Evolutionary conservation across 2,888 invertebrate species (phyloP).

Genomic region (Eupeodes luniger): DNA sequence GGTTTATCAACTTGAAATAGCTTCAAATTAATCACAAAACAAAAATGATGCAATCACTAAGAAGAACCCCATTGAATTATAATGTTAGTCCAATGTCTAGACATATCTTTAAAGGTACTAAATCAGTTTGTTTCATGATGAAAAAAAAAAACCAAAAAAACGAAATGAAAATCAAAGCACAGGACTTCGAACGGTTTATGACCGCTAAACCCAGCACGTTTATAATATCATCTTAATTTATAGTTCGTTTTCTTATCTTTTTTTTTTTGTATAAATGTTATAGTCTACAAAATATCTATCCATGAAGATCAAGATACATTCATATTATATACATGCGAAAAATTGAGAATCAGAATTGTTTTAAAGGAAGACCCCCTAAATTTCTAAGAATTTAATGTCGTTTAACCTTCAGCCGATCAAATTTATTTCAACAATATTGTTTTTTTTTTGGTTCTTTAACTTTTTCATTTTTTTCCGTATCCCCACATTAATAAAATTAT

Average conservation of each 20-base stretch:
- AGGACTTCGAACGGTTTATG: slow-evolving; percentile 44
- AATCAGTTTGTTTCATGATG: slow-evolving; percentile 53
- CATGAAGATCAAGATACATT: slow-evolving; percentile 13
- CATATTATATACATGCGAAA: too few relatives aligned
- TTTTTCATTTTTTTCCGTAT: background rate
- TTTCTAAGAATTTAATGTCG: slow-evolving; percentile 64
- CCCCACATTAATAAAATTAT: slow-evolving; percentile 30
- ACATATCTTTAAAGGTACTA: slow-evolving; percentile 56
- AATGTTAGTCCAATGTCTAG: slow-evolving; percentile 52
- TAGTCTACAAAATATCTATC: slow-evolving; percentile 34
- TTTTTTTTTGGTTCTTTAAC: background rate
- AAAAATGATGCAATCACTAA: slow-evolving; percentile 30
- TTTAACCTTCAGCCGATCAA: slow-evolving; percentile 66
- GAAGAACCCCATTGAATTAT: slow-evolving; percentile 34
- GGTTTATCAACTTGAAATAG: slow-evolving; percentile 39
- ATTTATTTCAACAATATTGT: slow-evolving; percentile 26
- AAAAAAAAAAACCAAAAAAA: background rate
- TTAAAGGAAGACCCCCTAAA: slow-evolving; percentile 24
- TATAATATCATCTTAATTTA: slow-evolving; percentile 53
- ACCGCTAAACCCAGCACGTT: slow-evolving; percentile 35
- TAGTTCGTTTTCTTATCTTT: slow-evolving; percentile 22
- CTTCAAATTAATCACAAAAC: slow-evolving; percentile 57
- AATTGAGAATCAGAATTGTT: background rate
- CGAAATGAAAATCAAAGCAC: slow-evolving; percentile 42
- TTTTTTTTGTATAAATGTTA: background rate